A percentile compares a stretch with the other conserved stretches of the same genome.
Evolutionary conservation across 2,797 vertebrate genomes (phyloP).

Genomic region (Clamator glandarius): DNA sequence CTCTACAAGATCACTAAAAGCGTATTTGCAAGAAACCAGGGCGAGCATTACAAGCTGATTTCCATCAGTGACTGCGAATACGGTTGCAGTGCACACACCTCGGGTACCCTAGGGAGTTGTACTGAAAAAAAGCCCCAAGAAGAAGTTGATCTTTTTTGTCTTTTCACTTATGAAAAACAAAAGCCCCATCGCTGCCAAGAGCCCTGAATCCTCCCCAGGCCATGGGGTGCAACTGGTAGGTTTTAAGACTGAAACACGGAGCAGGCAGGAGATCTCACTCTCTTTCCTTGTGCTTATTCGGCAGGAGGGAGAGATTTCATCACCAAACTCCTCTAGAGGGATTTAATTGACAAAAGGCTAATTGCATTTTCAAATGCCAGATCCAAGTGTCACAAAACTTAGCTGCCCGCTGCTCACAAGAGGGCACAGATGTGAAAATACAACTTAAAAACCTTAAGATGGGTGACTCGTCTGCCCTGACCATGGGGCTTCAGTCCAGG

Average conservation of each 20-base stretch:
- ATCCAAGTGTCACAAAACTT: background rate
- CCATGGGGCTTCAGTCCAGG: fast-evolving
- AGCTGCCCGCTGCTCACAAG: fast-evolving
- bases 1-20: background rate
- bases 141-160: background rate
- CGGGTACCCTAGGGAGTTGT: background rate
- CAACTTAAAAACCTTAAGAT: fast-evolving
- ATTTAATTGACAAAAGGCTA: background rate
- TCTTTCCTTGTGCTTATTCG: fast-evolving
- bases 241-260: background rate
- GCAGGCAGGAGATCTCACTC: background rate
- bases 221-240: background rate
- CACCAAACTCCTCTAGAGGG: background rate
- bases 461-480: background rate
- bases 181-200: background rate
- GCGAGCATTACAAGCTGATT: background rate
- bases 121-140: background rate
- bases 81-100: background rate
- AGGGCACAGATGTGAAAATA: background rate
- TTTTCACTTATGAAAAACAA: background rate
- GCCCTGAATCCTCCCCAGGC: background rate
- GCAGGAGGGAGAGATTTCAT: background rate
- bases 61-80: background rate
- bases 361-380: background rate
- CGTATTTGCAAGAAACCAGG: background rate